Conservation (phyloP, 2,797 vertebrate genomes). For the Trachurus trachurus region DNA sequence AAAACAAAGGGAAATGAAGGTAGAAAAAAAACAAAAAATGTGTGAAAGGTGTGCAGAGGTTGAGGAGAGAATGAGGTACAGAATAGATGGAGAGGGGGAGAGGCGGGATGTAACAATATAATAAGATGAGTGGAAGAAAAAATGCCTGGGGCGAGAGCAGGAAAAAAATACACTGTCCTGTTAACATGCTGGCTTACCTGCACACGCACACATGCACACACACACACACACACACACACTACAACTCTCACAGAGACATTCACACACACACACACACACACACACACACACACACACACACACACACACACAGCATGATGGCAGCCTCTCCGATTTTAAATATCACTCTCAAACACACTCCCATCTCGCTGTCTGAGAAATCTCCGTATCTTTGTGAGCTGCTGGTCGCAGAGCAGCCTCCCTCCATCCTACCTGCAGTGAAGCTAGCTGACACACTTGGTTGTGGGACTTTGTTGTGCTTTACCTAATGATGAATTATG, state of each 20-base stretch:
- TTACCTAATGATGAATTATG: slow-evolving; percentile 86
- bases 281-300: slow-evolving; percentile 14
- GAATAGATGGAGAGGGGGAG: slow-evolving; percentile 47
- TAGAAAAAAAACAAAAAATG: slow-evolving; percentile 1
- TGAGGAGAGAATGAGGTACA: slow-evolving; percentile 50
- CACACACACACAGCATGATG: slow-evolving; percentile 46
- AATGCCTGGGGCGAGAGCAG: slow-evolving; percentile 57
- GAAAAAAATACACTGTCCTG: slow-evolving; percentile 59
- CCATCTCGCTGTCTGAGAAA: slow-evolving; percentile 51
- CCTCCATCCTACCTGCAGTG: slow-evolving; percentile 60
- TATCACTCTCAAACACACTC: slow-evolving; percentile 68
- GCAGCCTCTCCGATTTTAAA: slow-evolving; percentile 67
- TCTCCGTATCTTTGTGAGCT: slow-evolving; percentile 46
- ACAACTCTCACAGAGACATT: too few species aligned
- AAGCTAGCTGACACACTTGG: slow-evolving; percentile 64
- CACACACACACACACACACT: slow-evolving; percentile 17
- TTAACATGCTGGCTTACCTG: slow-evolving; percentile 68
- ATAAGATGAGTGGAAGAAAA: slow-evolving; percentile 69
- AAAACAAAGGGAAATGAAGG: slow-evolving; percentile 37
- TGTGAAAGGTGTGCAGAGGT: slow-evolving; percentile 35
- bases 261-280: neutral
- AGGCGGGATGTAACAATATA: slow-evolving; percentile 64
- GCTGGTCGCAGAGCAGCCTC: slow-evolving; percentile 52
- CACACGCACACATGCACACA: neutral
- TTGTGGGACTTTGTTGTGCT: slow-evolving; percentile 69